Evolutionary conservation across 2,888 invertebrate species (phyloP), one percentile per base, ranked within the genome.

Genomic region (Plebejus argus): DNA sequence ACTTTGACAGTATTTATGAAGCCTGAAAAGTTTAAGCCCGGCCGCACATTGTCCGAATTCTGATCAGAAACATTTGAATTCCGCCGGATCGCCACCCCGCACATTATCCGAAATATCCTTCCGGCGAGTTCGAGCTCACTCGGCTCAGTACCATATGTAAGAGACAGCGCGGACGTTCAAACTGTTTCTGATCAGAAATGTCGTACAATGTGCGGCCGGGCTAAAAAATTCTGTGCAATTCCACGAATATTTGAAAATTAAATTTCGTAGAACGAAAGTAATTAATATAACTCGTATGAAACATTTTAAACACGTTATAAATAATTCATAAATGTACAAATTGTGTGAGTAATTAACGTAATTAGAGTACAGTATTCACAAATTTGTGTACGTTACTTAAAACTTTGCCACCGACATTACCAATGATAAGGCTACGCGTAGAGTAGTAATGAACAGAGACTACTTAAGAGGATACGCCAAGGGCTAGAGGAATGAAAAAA

Each of bases 311-410:
- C 66, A 7, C 28, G 66, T 66, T 72, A 20, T 72, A 20, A 72
- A 72, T 72, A 45, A 72, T 72, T 39, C 72, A 39, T 72, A 15
- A 66, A 66, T 12, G 39, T 23, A 72, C 45, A 23, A 39, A 72
- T 72, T 72, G n/a, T 35, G 39, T 39, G 49, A 74, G 49, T 74
- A 74, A 53, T 74, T 74, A 53, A 53, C 53, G 53, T 74, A 23
- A 74, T 74, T 74, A 53, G 53, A 74, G 74, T 15, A 74, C 74
- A 74, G 33, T 74, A 74, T 74, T 74, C 53, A 53, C 18, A 45
- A 74, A 74, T 74, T 23, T 74, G 74, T 74, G 8, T 53, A 74
- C 74, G 53, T 49, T 74, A 28, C 74, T 49, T 74, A 74, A 74
- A 74, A 74, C 74, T 74, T 74, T 74, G 28, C 28, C 53, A 53